Evolutionary conservation across 2,797 vertebrate genomes (phyloP), one percentile per base, ranked within the genome.

Genomic region (Tinamus major): DNA sequence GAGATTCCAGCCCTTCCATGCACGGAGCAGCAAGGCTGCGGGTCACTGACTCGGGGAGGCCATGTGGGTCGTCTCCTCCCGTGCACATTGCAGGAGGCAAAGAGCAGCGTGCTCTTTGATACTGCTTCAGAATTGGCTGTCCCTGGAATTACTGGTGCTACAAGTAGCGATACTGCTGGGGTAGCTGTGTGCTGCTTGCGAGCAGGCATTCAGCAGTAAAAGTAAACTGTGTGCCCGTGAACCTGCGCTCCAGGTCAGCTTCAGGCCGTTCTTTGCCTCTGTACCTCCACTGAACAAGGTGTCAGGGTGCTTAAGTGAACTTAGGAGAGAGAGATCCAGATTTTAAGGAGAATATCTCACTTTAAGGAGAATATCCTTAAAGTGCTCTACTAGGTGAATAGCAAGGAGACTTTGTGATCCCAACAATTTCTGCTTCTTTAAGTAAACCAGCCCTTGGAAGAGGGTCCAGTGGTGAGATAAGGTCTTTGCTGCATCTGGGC

Each of bases 211-310:
- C 42, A n/a, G n/a, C 61, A 55, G 17, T 24, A 49, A 61, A 48
- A 67, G 35, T 29, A 44, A 70, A 9, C 15, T 24, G 17, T 0
- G 1, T 51, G 23, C 24, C 2, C 33, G 13, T 41, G 44, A 33
- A 2, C 10, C 24, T 35, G 0, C 17, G 2, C 35, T n/a, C 48
- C 1, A 2, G 56, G n/a, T 71, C 39, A 71, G 24, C 62, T 68
- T 42, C 62, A 56, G 78, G 44, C 31, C 15, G 20, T 14, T 51
- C 29, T 3, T 53, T 53, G 53, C n/a, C 48, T 46, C 29, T n/a
- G 41, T 58, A 31, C 31, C 8, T 86, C 14, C 49, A 39, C 59
- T 13, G 2, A 72, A 42, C 5, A 53, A 14, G 16, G 21, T 62
- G 7, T 69, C 29, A 49, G 33, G 20, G 20, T 3, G 0, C 41